Evolutionary conservation across 2,888 invertebrate genomes (phyloP), one percentile per base, ranked within the genome.

Genomic region (Baccha elongata): DNA sequence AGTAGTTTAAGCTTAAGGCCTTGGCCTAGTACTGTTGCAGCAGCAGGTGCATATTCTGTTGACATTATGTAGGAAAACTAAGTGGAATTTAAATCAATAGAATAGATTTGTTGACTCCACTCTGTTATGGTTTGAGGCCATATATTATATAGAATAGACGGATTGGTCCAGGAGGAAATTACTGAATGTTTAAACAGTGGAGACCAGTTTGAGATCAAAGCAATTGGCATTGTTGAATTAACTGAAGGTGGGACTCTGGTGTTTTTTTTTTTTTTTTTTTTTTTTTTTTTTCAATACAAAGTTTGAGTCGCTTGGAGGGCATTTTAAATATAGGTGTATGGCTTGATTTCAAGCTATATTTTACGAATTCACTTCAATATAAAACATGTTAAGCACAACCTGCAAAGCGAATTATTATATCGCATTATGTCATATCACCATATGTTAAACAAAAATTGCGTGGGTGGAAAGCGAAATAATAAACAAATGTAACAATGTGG

Each of bases 1-100:
- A 79, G 74, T 79, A 62, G 73, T 68, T 62, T 62, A 19, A 62
- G 73, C 62, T 62, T 62, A 19, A 55, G 74, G 55, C 80, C 80
- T 79, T 79, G 79, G 68, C 79, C 79, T 68, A 79, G 73, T 73
- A 52, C 5, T 15, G 46, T 17, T 17, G 35, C 21, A 53, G 8
- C 21, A 21, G 55, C 26, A 40, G 58, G 23, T 44, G 44, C 60
- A 60, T 17, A 5, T 7, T 4, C 29, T 6, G n/a, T 13, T 60
- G 60, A 44, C 60, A 60, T 60, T 60, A 7, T 5, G 26, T 5
- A 23, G 5, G 1, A 4, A 58, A 40, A 42, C 26, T 17, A 40
- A 44, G 60, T 44, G 29, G 44, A 44, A 44, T 60, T 60, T 44
- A 60, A 60, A 60, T 60, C 60, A 60, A 60, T 58, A 58, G 23